Conservation (phyloP, 2,888 invertebrate genomes). For the Mamestra brassicae region DNA sequence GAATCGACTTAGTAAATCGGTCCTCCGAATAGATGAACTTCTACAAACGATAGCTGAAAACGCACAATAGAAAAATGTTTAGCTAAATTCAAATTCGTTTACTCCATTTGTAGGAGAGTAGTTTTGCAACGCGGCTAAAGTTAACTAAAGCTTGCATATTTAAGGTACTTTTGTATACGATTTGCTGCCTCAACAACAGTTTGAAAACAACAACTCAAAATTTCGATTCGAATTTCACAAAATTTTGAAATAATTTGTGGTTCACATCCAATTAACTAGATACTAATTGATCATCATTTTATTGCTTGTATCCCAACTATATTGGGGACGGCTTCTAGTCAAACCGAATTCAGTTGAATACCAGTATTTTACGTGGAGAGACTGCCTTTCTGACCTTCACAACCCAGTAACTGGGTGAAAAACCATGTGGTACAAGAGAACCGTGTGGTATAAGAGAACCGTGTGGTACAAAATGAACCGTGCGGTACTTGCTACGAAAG, state of each 20-base stretch:
- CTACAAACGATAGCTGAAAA: constrained; percentile 7
- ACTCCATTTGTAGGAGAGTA: not conserved
- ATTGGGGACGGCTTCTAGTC: too few species aligned
- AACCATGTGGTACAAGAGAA: too few species aligned
- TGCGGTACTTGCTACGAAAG: constrained; percentile 24
- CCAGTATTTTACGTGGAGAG: too few species aligned
- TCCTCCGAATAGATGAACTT: not conserved
- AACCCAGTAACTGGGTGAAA: too few species aligned
- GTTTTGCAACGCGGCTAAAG: constrained; percentile 5
- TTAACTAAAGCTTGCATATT: not conserved
- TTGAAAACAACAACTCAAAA: constrained; percentile 2
- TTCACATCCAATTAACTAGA: not conserved
- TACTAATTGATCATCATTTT: not conserved
- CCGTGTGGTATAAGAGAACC: too few species aligned
- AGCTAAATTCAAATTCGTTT: constrained; percentile 15
- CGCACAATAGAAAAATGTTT: constrained; percentile 8
- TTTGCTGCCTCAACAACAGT: constrained; percentile 3
- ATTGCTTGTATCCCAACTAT: not conserved
- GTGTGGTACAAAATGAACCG: too few species aligned
- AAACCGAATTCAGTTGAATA: too few species aligned
- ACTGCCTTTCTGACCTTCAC: too few species aligned
- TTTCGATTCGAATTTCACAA: not conserved
- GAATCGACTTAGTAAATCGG: constrained; percentile 15
- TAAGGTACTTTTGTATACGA: not conserved
- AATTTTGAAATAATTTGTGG: not conserved